These are phyloP conservation scores for Ennomos fuscantarius DNA, from an alignment of 2,888 invertebrate species.

Conservation along the genomic window DNA sequence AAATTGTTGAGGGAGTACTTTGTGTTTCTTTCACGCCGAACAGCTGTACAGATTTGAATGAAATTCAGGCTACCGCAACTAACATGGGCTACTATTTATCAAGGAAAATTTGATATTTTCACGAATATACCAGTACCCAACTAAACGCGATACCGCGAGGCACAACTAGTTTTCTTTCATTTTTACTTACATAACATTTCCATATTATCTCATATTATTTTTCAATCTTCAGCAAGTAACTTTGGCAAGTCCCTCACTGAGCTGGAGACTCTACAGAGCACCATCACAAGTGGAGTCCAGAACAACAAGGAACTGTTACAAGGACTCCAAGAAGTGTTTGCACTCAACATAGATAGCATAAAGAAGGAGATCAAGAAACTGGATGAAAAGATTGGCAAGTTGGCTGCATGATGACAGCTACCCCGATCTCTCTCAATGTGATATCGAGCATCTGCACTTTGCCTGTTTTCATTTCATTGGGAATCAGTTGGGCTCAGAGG, in stretches of 20 bases:
- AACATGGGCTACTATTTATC: too few relatives aligned
- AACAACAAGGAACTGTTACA: constrained; percentile 91
- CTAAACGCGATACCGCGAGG: too few relatives aligned
- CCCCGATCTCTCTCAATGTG: constrained; percentile 15
- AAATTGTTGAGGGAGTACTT: too few relatives aligned
- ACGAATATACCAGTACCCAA: too few relatives aligned
- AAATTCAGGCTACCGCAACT: too few relatives aligned
- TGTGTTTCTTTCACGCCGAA: too few relatives aligned
- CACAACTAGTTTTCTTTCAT: too few relatives aligned
- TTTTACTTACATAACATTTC: constrained; percentile 2
- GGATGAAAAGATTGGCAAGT: constrained; percentile 88
- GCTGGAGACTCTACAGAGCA: constrained; percentile 90
- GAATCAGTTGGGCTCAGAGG: too few relatives aligned
- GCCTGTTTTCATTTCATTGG: neutral
- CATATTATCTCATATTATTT: neutral
- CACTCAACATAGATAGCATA: constrained; percentile 91
- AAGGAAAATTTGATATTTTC: too few relatives aligned
- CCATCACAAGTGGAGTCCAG: constrained; percentile 89
- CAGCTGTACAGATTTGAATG: too few relatives aligned
- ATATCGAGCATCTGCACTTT: constrained; percentile 11
- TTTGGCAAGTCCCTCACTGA: constrained; percentile 94
- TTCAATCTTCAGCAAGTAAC: constrained; percentile 88
- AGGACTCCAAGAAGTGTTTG: constrained; percentile 92
- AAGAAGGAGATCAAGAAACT: constrained; percentile 90
- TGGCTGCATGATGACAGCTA: constrained; percentile 66